Percentiles rank a stretch among this genome's conserved stretches.
Evolutionary conservation across 2,113 vertebrate species (phyloP).

Genomic region (human): GRCh38 chr17:29878501-29879000

Average conservation of each 20-base stretch:
- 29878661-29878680: slow-evolving; percentile 26
- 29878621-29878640: not conserved
- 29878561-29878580: slow-evolving; percentile 23
- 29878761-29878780: not conserved
- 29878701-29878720: slow-evolving; percentile 9
- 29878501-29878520: not conserved
- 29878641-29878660: slow-evolving; percentile 4
- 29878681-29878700: not conserved
- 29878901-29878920: not conserved
- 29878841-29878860: slow-evolving; percentile 31
- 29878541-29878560: slow-evolving; percentile 20
- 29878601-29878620: slow-evolving; percentile 20
- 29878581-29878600: slow-evolving; percentile 13
- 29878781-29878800: not conserved
- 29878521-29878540: not conserved
- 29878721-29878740: slow-evolving; percentile 5
- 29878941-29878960: not conserved
- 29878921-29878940: not conserved
- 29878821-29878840: slow-evolving; percentile 26
- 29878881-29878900: not conserved
- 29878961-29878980: not conserved
- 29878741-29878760: not conserved
- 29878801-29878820: not conserved
- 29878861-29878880: slow-evolving; percentile 43
- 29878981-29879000: slow-evolving; percentile 30